Base-by-base conservation (phyloP, 2,113 vertebrate species). In the Brachyhypopomus occidentalis region DNA sequence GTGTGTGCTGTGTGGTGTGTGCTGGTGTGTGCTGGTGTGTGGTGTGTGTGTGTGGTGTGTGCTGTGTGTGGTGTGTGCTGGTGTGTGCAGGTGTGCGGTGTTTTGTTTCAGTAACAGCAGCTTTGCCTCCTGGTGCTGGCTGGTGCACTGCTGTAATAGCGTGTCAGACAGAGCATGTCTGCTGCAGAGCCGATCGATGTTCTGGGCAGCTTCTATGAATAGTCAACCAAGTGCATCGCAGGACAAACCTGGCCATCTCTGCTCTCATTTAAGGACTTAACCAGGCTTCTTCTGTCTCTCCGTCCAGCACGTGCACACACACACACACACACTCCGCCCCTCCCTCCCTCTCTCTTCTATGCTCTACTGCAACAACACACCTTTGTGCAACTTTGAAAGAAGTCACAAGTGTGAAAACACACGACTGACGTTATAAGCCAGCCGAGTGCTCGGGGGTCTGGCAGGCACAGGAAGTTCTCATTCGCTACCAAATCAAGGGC, bases 191-290 rank as follows among this genome's bases (percentile, higher is more conserved):
- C 20, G 72, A 85, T 85, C 84, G 58, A 82, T 85, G 79, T 22
- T 59, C 38, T 56, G 60, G 64, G 48, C 64, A 71, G 84, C 71
- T 81, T 73, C 79, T 84, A 81, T 84, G 83, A 84, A 84, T 84
- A 81, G 74, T 81, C 83, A 79, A 82, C 82, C 82, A 84, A 38
- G 71, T 75, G 82, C 72, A 69, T 30, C 79, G 58, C 48, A 75
- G 60, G 30, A 77, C 27, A 66, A 59, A 79, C 71, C 73, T 67
- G 60, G 52, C 55, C 38, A 77, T 67, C 75, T 78, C 36, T 48
- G 60, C 73, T 75, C 83, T 74, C 79, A 73, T 77, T 75, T 78
- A 72, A 72, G 34, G 23, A 73, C 59, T 73, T 71, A 45, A 67
- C 62, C 62, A 75, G 48, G 16, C 30, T 19, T 25, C 19, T 22